Base-by-base conservation (phyloP, 2,888 invertebrate species). In the Endotricha flammealis region DNA sequence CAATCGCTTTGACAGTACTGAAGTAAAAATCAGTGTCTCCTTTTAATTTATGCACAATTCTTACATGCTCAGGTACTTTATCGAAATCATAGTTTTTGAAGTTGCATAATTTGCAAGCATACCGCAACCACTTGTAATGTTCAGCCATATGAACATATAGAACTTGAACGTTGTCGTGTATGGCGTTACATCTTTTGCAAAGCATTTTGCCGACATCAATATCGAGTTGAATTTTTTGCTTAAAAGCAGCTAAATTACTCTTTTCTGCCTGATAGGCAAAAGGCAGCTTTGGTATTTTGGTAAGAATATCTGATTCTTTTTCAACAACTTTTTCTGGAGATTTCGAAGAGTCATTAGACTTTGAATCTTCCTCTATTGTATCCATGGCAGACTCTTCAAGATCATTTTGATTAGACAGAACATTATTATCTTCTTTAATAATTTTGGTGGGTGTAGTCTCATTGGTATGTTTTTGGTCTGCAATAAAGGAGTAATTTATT, bases 91-190 rank as follows among this genome's bases (percentile, higher is more conserved):
- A 92, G 41, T 91, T 89, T 57, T 90, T 90, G 57, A 89, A 94
- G 32, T 90, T 88, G 68, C 95, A 95, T 10, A 91, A 70, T 55
- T 90, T 91, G 61, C 95, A 95, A 37, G 92, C 91, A 62, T 91
- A 95, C 14, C 93, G 88, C 54, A 91, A 88, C 91, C 92, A 92
- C 41, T 91, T 90, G 40, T 91, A 88, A 61, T 93, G 93, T 3
- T 55, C 55, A 0, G 92, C 90, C 73, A 91, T 89, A 52, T 93
- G 93, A 29, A 76, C 70, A 12, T 90, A 78, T 4, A 92, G 61
- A 46, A 89, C 88, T 32, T 81, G 75, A 9, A 87, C 58, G 14
- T 86, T 81, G 1, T 72, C 60, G 53, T 87, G 89, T 46, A 72
- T 82, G 8, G 57, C 58, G 24, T 86, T 77, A 55, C 91, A 91